Evolutionary conservation across 2,113 vertebrate genomes (phyloP), one percentile per base, ranked within the genome.

Genomic region (Cebidichthys violaceus): DNA sequence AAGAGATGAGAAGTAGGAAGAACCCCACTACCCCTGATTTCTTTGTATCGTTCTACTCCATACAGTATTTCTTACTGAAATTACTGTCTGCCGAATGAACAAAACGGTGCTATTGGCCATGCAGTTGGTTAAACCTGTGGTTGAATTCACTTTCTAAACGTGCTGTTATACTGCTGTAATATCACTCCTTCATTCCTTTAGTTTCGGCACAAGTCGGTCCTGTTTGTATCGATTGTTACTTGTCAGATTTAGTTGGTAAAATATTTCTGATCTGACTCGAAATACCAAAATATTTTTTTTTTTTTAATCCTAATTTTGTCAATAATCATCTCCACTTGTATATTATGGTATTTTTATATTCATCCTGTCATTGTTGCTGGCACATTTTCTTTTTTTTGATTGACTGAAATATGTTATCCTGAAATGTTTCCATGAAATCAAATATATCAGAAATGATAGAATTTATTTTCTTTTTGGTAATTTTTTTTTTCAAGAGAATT

Each of bases 41-140:
- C 27, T 62, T 60, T 72, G 62, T 67, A 9, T 14, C 37, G 27
- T 62, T 62, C 57, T 29, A 5, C 20, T 27, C 6, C 8, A 31
- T 67, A 10, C 65, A 67, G 80, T 87, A 50, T 86, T 80, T 69
- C 54, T 31, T 75, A 62, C 39, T 62, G 27, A 76, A 77, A 60
- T 65, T 5, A 13, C 73, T 50, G 47, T 54, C 57, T 70, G 72
- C 39, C 75, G 66, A 8, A 70, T 67, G 22, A 84, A 71, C 37
- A 82, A 81, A 92, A 77, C 14, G 89, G 93, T 94, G 94, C 93
- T 94, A 85, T 85, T 35, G 72, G 75, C 75, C 78, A 76, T 70
- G 27, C 37, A 79, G 65, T 62, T 82, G 71, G 79, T 81, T 55
- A 73, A 92, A 84, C 27, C 65, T 69, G 55, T 65, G 17, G 57